Percentiles rank a stretch among this genome's conserved stretches.
Evolutionary conservation across 2,797 vertebrate species (phyloP).

Genomic region (Alectoris magna): DNA sequence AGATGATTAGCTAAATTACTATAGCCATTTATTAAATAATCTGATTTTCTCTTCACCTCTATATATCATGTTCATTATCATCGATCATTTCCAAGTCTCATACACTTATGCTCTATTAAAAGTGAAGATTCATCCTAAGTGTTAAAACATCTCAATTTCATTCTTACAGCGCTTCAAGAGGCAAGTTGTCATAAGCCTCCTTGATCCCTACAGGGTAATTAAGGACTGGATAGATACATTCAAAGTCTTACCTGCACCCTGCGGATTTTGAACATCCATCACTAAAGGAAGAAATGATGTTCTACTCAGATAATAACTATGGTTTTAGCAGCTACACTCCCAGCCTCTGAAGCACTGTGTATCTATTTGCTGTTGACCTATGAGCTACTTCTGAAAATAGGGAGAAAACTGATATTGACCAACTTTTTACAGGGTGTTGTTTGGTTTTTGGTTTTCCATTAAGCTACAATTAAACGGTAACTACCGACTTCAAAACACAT

Average conservation of each 20-base stretch:
- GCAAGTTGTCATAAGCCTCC: not conserved
- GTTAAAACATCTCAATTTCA: slow-evolving; percentile 65
- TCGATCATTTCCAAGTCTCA: slow-evolving; percentile 72
- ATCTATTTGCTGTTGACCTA: not conserved
- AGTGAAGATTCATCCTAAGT: slow-evolving; percentile 27
- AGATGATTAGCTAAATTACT: slow-evolving; percentile 79
- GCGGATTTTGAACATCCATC: not conserved
- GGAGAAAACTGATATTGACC: not conserved
- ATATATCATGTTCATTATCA: slow-evolving; percentile 69
- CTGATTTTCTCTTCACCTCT: slow-evolving; percentile 73
- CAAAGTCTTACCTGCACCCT: not conserved
- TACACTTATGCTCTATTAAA: slow-evolving; percentile 59
- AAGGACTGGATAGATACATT: not conserved
- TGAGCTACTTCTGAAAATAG: not conserved
- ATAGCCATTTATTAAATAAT: slow-evolving; percentile 73
- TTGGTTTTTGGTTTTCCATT: not conserved
- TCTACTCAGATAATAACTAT: not conserved
- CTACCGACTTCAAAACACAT: not conserved
- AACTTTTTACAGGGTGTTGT: not conserved
- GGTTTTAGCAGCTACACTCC: not conserved
- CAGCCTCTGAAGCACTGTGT: not conserved
- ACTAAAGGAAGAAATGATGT: slow-evolving; percentile 12
- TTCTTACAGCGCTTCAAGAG: not conserved
- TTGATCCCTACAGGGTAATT: not conserved
- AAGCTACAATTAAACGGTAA: not conserved